Conservation (phyloP, 1,140 invertebrate genomes). For the Colletes latitarsis region DNA sequence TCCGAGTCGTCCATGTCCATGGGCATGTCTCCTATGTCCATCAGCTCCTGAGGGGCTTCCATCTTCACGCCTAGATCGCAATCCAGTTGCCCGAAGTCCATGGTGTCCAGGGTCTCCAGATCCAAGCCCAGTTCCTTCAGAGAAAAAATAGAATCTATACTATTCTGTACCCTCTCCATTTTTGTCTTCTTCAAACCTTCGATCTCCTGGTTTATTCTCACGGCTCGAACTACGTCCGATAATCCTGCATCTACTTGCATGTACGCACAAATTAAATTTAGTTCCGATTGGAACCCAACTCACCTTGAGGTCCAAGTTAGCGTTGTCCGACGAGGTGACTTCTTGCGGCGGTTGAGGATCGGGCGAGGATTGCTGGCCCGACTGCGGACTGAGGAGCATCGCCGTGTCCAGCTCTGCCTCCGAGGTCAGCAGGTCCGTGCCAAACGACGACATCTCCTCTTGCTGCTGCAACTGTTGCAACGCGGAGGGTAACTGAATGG, state of each 20-base stretch:
- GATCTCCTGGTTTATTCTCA: no score
- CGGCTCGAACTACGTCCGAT: no score
- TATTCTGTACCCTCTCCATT: background rate
- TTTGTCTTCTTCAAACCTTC: no score
- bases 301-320: slow-evolving; percentile 78
- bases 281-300: background rate
- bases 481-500: slow-evolving; percentile 79
- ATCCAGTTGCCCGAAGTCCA: slow-evolving; percentile 83
- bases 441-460: slow-evolving; percentile 71
- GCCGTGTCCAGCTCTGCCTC: slow-evolving; percentile 73
- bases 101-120: slow-evolving; percentile 81
- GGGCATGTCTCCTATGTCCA: slow-evolving; percentile 80
- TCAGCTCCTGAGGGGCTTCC: slow-evolving; percentile 76
- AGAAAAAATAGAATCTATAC: slow-evolving; percentile 33
- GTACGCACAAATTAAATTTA: background rate
- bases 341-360: slow-evolving; percentile 79
- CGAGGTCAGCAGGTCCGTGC: slow-evolving; percentile 65
- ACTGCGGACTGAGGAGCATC: slow-evolving; percentile 77
- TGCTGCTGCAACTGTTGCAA: slow-evolving; percentile 72
- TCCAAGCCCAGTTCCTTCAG: slow-evolving; percentile 81
- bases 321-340: slow-evolving; percentile 78
- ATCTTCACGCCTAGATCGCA: slow-evolving; percentile 80
- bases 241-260: no score
- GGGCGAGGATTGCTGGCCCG: slow-evolving; percentile 71
- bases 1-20: slow-evolving; percentile 88